These are phyloP conservation scores for Nemurella pictetii DNA, from an alignment of 2,888 invertebrate genomes.

Conservation along the genomic window DNA sequence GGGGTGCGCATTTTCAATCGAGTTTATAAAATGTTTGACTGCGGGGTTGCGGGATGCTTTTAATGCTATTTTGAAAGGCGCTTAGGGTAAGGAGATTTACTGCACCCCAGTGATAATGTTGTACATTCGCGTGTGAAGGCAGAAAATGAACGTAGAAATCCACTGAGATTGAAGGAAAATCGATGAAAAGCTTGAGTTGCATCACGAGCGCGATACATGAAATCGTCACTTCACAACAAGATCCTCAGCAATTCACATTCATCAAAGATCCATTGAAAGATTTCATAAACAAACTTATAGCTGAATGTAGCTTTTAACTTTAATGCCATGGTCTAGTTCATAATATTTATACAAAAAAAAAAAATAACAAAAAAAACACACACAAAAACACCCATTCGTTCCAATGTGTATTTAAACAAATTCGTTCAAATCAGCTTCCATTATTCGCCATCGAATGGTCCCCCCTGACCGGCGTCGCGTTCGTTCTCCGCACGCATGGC, in stretches of 20 bases:
- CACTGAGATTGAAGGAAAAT: not conserved
- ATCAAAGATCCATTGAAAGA: not conserved
- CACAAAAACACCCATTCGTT: not conserved
- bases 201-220: not conserved
- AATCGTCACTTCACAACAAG: not conserved
- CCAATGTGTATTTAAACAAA: not conserved
- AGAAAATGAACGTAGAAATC: not conserved
- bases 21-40: not conserved
- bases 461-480: not conserved
- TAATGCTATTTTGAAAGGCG: not conserved
- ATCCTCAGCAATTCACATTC: not conserved
- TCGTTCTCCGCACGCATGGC: not conserved
- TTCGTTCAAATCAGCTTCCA: not conserved
- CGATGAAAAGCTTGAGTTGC: not conserved
- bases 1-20: not conserved
- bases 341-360: not conserved
- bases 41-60: not conserved
- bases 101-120: not conserved
- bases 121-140: not conserved
- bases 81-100: not conserved
- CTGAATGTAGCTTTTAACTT: not conserved
- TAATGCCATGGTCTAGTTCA: not conserved
- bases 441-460: not conserved
- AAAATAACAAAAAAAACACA: not conserved
- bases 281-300: no score